Evolutionary conservation across 2,888 invertebrate genomes (phyloP).

Genomic region (Cheilosia scutellata): DNA sequence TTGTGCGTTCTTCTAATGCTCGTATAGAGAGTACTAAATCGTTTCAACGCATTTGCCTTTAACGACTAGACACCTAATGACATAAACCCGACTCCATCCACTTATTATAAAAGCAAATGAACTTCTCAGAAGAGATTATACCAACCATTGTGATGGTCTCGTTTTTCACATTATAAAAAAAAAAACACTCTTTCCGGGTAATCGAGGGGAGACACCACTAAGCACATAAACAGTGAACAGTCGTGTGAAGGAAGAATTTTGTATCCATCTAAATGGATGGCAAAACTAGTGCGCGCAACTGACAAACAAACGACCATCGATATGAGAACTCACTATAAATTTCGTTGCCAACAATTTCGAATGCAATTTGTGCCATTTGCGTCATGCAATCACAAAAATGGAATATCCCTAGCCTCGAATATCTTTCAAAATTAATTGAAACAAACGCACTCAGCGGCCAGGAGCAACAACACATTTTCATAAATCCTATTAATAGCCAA

Average conservation of each 20-base stretch:
- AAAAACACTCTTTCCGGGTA: slow-evolving; percentile 18
- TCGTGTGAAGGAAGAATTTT: slow-evolving; percentile 15
- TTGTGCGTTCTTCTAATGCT: slow-evolving; percentile 6
- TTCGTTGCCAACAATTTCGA: slow-evolving; percentile 10
- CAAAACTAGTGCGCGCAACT: neutral
- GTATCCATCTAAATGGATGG: slow-evolving; percentile 7
- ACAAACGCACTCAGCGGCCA: neutral
- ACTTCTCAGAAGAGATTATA: slow-evolving; percentile 52
- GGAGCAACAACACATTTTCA: slow-evolving; percentile 35
- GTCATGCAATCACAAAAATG: slow-evolving; percentile 23
- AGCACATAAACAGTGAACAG: neutral
- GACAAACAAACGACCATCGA: slow-evolving; percentile 4
- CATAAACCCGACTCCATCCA: slow-evolving; percentile 19
- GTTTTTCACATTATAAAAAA: slow-evolving; percentile 50
- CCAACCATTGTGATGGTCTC: slow-evolving; percentile 13
- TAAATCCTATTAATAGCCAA: slow-evolving; percentile 63
- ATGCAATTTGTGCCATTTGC: slow-evolving; percentile 51
- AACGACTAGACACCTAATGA: slow-evolving; percentile 25
- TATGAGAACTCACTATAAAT: neutral
- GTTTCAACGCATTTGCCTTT: neutral
- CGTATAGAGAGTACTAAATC: neutral
- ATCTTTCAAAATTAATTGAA: slow-evolving; percentile 16
- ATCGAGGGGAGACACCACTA: slow-evolving; percentile 5
- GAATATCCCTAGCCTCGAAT: slow-evolving; percentile 28
- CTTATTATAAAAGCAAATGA: slow-evolving; percentile 42